Evolutionary conservation across 2,113 vertebrate species (phyloP).

Genomic region (Neodontobutis hainanensis): DNA sequence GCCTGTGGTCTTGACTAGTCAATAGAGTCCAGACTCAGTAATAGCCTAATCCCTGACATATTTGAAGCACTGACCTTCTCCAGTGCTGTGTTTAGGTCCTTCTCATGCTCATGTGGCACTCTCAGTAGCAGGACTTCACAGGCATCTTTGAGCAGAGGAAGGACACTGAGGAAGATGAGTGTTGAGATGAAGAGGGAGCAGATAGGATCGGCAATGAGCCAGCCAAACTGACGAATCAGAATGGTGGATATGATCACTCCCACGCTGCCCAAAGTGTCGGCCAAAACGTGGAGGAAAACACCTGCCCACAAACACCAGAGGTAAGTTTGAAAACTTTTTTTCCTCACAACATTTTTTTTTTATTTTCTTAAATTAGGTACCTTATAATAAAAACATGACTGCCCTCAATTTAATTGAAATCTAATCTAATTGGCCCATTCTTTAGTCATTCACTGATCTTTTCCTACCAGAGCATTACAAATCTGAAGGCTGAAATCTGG

Average conservation of each 20-base stretch:
- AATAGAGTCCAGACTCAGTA: too few species aligned
- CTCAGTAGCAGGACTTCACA: constrained; percentile 93
- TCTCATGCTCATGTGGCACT: constrained; percentile 88
- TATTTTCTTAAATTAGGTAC: too few species aligned
- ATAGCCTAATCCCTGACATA: not conserved
- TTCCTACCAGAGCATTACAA: too few species aligned
- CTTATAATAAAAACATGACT: too few species aligned
- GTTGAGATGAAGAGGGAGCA: constrained; percentile 96
- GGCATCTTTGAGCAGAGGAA: constrained; percentile 93
- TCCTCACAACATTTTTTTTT: too few species aligned
- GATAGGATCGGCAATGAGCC: constrained; percentile 96
- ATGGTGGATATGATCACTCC: constrained; percentile 96
- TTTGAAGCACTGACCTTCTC: constrained; percentile 84
- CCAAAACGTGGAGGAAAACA: constrained; percentile 95
- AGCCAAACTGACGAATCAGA: constrained; percentile 97
- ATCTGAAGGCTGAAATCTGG: too few species aligned
- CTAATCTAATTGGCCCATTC: too few species aligned
- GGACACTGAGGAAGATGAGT: constrained; percentile 95
- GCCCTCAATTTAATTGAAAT: too few species aligned
- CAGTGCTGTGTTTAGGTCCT: constrained; percentile 88
- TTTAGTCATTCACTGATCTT: too few species aligned
- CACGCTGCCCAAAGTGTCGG: constrained; percentile 95
- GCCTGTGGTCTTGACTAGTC: too few species aligned
- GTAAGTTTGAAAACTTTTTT: too few species aligned
- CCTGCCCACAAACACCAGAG: constrained; percentile 71